Evolutionary conservation across 2,797 vertebrate genomes (phyloP), one percentile per base, ranked within the genome.

Genomic region (Pterois miles): DNA sequence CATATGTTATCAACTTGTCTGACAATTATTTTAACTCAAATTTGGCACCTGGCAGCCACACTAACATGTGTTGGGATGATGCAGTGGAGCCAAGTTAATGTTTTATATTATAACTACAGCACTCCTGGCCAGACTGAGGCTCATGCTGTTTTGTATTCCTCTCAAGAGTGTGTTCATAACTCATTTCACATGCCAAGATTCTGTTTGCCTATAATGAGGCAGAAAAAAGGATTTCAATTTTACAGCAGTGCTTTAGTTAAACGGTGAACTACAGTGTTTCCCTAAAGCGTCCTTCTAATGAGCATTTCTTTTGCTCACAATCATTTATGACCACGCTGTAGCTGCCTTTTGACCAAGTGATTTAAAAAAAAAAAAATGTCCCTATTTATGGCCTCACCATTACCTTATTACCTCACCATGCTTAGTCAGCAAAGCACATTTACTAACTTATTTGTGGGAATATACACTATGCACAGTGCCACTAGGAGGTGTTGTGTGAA

Each of bases 1-100:
- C 93, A 94, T 93, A 93, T 94, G 93, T 92, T 94, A 91, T 91
- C 89, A 93, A 92, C 87, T 92, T 93, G 91, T 93, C 86, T 88
- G 88, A 92, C 92, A 94, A 95, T 94, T 91, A 91, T 89, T 90
- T 95, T 95, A 95, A 95, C 95, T 96, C 94, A 95, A 92, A 97
- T 96, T 97, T 96, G 96, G 96, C 96, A 95, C 96, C 96, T 97
- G 96, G 96, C 96, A 96, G 94, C 95, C 93, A 94, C 86, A 91
- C 92, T 96, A 96, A 96, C 96, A 98, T 97, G 96, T 98, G 96
- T 96, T 96, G 92, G 94, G 95, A 96, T 96, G 95, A 96, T 95
- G 94, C 89, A 83, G 85, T 89, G 92, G 89, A 97, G 97, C 97
- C 97, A 97, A 97, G 96, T 95, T 96, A 96, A 96, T 97, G 97